Evolutionary conservation across 2,888 invertebrate genomes (phyloP).

Genomic region (Polia nebulosa): DNA sequence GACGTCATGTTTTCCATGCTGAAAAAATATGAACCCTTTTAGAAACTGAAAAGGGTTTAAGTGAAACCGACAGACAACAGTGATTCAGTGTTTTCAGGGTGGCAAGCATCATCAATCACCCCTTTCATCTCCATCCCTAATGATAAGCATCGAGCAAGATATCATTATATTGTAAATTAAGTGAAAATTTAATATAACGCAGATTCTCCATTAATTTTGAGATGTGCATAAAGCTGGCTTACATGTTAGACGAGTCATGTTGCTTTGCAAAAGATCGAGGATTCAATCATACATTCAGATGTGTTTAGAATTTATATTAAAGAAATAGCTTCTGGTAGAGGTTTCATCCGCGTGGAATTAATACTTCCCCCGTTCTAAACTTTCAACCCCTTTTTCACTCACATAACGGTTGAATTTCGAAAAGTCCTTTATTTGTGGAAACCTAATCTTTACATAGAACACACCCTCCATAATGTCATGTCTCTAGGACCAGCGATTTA

Average conservation of each 20-base stretch:
- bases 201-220: conserved; percentile 55
- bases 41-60: conserved; percentile 71
- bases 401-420: too few relatives aligned
- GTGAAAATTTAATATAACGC: conserved; percentile 60
- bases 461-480: too few relatives aligned
- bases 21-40: conserved; percentile 70
- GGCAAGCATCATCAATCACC: conserved; percentile 76
- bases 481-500: too few relatives aligned
- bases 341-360: too few relatives aligned
- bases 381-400: too few relatives aligned
- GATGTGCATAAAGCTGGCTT: conserved; percentile 25
- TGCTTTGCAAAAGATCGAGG: conserved; percentile 1
- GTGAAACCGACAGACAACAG: conserved; percentile 77
- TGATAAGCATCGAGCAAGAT: conserved; percentile 73
- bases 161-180: conserved; percentile 67
- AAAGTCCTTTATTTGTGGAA: too few relatives aligned
- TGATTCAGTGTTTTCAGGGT: conserved; percentile 76
- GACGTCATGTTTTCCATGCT: conserved; percentile 59
- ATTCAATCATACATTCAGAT: background rate
- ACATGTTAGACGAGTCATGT: conserved; percentile 28
- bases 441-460: too few relatives aligned
- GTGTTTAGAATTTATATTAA: background rate
- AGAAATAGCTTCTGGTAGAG: too few relatives aligned
- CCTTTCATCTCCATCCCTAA: conserved; percentile 69
- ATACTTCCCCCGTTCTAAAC: too few relatives aligned